Evolutionary conservation across 2,113 vertebrate genomes (phyloP).

Genomic region (human (Homo sapiens)): GRCh38 chr14:72151501-72152000

Average conservation of each 20-base stretch:
- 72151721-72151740: background rate
- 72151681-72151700: background rate
- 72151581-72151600: rapidly evolving
- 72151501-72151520: slow-evolving; percentile 30
- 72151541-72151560: slow-evolving; percentile 31
- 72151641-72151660: background rate
- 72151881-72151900: slow-evolving; percentile 18
- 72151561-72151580: background rate
- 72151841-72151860: background rate
- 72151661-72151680: background rate
- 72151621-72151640: background rate
- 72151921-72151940: background rate
- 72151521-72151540: background rate
- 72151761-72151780: background rate
- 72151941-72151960: background rate
- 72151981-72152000: background rate
- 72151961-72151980: background rate
- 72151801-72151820: background rate
- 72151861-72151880: background rate
- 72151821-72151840: background rate
- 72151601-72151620: background rate
- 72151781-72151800: background rate
- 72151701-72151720: background rate
- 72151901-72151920: background rate
- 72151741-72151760: background rate